A percentile compares a stretch with the other conserved stretches of the same genome.
These are phyloP conservation scores for Volucella inanis DNA, from an alignment of 2,888 invertebrate genomes.

Conservation along the genomic window DNA sequence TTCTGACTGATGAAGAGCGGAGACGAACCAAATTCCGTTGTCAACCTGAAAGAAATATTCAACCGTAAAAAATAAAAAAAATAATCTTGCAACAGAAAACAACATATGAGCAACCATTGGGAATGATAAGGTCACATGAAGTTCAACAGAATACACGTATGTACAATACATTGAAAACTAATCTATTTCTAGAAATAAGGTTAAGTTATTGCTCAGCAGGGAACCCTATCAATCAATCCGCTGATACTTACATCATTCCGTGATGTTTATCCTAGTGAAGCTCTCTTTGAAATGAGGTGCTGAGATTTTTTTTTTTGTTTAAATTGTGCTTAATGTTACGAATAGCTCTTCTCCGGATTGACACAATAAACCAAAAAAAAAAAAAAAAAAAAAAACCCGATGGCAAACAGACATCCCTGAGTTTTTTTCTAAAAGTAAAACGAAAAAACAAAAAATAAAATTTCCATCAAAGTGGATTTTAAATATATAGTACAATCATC, in stretches of 20 bases:
- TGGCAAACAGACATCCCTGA: too few relatives aligned
- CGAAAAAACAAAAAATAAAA: neutral
- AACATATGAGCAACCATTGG: too few relatives aligned
- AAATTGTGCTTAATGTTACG: neutral
- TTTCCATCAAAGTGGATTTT: conserved; percentile 19
- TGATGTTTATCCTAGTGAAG: neutral
- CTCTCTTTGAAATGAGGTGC: conserved; percentile 30
- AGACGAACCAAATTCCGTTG: too few relatives aligned
- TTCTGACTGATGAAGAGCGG: too few relatives aligned
- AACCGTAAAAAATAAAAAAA: too few relatives aligned
- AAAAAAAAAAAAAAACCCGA: neutral
- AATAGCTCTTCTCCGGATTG: neutral
- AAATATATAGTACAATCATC: too few relatives aligned
- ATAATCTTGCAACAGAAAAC: too few relatives aligned
- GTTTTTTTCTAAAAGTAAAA: too few relatives aligned
- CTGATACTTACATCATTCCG: conserved; percentile 43
- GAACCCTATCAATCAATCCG: conserved; percentile 18
- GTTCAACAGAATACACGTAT: neutral
- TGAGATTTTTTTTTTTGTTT: conserved; percentile 21
- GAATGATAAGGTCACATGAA: too few relatives aligned
- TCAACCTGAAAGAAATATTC: too few relatives aligned
- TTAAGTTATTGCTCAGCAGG: conserved; percentile 16
- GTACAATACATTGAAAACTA: neutral
- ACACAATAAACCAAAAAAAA: neutral
- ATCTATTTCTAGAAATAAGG: conserved; percentile 29